phyloP scores from a whole-genome alignment of 2,888 invertebrate species.

The Papilio gigon region DNA sequence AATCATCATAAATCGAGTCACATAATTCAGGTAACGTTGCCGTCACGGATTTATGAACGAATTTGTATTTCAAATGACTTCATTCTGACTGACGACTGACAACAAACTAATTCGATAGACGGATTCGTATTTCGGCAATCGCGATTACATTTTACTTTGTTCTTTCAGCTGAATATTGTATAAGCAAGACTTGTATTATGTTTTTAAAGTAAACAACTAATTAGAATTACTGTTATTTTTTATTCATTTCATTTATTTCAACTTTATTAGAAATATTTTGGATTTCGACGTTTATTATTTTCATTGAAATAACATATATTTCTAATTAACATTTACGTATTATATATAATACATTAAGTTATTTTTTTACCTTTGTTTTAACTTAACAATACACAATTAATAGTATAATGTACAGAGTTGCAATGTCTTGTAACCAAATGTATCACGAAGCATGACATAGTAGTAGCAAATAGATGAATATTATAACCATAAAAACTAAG shows the following conservation, averaged over 20 bases:
- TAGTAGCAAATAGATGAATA: not conserved
- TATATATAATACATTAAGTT: no score
- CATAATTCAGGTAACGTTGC: conserved; percentile 33
- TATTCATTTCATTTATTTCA: no score
- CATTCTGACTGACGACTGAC: conserved; percentile 18
- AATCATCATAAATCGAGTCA: conserved; percentile 39
- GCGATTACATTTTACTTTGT: not conserved
- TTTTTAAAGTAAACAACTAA: no score
- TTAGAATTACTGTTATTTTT: no score
- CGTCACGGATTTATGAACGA: conserved; percentile 24
- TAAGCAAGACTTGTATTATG: not conserved
- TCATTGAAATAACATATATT: no score
- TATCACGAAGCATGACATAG: no score
- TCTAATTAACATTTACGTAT: no score
- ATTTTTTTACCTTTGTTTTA: no score
- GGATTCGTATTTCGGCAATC: not conserved
- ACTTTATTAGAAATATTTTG: no score
- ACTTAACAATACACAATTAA: no score
- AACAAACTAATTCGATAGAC: conserved; percentile 20
- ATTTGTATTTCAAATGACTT: conserved; percentile 28
- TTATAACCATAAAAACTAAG: conserved; percentile 12
- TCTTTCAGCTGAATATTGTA: not conserved
- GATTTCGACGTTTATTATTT: no score
- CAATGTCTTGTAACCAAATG: not conserved
- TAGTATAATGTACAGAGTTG: no score